Evolutionary conservation across 2,888 invertebrate genomes (phyloP).

Genomic region (Cryptocephalus primarius): DNA sequence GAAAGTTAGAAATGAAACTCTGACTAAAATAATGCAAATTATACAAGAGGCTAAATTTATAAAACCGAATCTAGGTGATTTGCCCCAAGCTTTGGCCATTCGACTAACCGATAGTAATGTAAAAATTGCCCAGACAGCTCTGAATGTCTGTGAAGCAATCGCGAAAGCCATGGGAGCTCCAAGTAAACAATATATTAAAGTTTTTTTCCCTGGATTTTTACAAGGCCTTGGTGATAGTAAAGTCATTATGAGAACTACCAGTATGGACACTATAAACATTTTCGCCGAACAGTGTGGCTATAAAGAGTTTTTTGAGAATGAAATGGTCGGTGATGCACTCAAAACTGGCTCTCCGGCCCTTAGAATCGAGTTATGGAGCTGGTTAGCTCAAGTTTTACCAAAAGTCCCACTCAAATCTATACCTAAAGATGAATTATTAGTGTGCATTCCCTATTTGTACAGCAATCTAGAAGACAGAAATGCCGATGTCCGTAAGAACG

Average conservation of each 20-base stretch:
- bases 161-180: constrained; percentile 75
- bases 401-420: constrained; percentile 59
- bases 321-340: constrained; percentile 81
- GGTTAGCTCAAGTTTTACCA: constrained; percentile 76
- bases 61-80: constrained; percentile 71
- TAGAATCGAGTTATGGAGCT: constrained; percentile 70
- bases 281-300: constrained; percentile 77
- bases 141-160: constrained; percentile 73
- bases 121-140: constrained; percentile 74
- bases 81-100: constrained; percentile 67
- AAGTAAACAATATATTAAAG: constrained; percentile 66
- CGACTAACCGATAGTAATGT: constrained; percentile 85
- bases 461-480: constrained; percentile 83
- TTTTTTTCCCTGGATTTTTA: constrained; percentile 77
- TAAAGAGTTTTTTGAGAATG: constrained; percentile 74
- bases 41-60: constrained; percentile 70
- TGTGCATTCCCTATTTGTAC: constrained; percentile 68
- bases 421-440: constrained; percentile 68
- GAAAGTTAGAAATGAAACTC: constrained; percentile 75
- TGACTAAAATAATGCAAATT: constrained; percentile 60
- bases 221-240: constrained; percentile 68
- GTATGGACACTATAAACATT: constrained; percentile 71
- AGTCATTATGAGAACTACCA: constrained; percentile 69
- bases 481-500: constrained; percentile 82
- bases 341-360: constrained; percentile 76